Evolutionary conservation across 2,888 invertebrate species (phyloP), one percentile per base, ranked within the genome.

Genomic region (Trachelus tabidus): DNA sequence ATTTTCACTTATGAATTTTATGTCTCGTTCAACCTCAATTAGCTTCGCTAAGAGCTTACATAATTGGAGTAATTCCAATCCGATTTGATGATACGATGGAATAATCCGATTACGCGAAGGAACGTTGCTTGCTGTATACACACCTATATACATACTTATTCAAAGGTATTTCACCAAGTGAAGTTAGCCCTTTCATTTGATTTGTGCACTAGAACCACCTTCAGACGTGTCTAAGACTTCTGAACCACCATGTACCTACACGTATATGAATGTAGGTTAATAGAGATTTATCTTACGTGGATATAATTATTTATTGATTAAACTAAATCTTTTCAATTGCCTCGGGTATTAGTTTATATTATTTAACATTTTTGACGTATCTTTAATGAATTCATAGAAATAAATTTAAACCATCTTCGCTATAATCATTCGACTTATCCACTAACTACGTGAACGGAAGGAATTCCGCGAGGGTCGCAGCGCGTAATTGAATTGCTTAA

Each of bases 401-500:
- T 9, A 56, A 56, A 56, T 23, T 23, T 23, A 56, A 23, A 56
- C 40, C 23, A 23, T 56, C 56, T 56, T 56, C 23, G 56, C 56
- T 56, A 23, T 15, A 56, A 56, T 56, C 56, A 23, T 56, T 23
- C 15, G 9, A 56, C 56, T 56, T 56, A 23, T 56, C 56, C 56
- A 56, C 23, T 23, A 56, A 56, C 56, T 9, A 56, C 56, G 23
- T 56, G 56, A 74, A 35, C 74, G 78, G 79, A 79, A 73, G 81
- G 79, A 76, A 82, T 81, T 81, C 40, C 78, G 79, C 75, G 75
- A 75, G 76, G 77, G 81, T 40, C 79, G 79, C 75, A 75, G 73
- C 77, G 77, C 78, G 77, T 85, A 86, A 88, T 88, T 90, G 87
- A 89, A 88, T 88, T 87, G 88, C 87, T 85, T 90, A 91, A 91